Evolutionary conservation across 2,797 vertebrate genomes (phyloP), one percentile per base, ranked within the genome.

Genomic region (Apogon talboti): DNA sequence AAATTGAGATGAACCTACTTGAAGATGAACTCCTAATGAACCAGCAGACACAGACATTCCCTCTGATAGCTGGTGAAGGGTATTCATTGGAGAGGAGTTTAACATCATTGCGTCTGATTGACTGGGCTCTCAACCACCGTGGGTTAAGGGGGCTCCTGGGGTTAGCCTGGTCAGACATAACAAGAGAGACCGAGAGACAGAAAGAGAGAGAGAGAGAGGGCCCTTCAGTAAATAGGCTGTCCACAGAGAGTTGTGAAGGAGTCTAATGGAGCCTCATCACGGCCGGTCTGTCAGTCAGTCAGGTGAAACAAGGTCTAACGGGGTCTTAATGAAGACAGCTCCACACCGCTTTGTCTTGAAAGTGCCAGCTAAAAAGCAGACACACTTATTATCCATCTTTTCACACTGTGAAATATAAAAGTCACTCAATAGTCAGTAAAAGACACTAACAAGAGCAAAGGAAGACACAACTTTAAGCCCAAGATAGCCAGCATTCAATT

Each of bases 71-170:
- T 66, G 50, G 48, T 79, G 87, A 92, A 80, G 75, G 76, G 71
- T 83, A 85, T 85, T 91, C 78, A 90, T 85, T 83, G 85, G 86
- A 88, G 83, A 81, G 76, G 60, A 80, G 79, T 90, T 89, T 87
- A 90, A 88, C 80, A 91, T 93, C 85, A 92, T 90, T 84, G 88
- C 56, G 76, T 90, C 84, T 88, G 89, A 91, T 88, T 87, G 90
- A 89, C 88, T 84, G 73, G 83, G 62, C 49, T 90, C 74, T 90
- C 84, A 78, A 83, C 82, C 69, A 74, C 77, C 5, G 55, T 70
- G 80, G 84, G 83, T 88, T 92, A 93, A 92, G 90, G 91, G 90
- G 88, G 67, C 91, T 92, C 91, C 65, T 73, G 88, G 84, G 93
- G 84, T 83, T 90, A 79, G 80, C 69, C 60, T 83, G 86, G 86